Base-by-base conservation (phyloP, 2,888 invertebrate species). In the Cepaea hortensis region DNA sequence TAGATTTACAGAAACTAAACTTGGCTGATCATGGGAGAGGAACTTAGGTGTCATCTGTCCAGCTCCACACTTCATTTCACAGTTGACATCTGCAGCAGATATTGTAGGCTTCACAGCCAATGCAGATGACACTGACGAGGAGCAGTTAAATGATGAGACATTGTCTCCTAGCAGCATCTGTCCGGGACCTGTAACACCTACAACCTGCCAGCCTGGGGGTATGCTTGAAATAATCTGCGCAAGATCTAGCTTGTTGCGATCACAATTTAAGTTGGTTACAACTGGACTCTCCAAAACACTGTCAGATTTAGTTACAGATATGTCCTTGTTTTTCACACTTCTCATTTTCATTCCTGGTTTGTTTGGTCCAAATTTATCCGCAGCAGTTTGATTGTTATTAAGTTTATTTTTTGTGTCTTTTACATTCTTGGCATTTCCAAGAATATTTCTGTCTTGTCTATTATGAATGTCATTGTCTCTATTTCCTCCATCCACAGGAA, bases 141-240 rank as follows among this genome's bases (percentile, higher is more conserved):
- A 65, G 15, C 11, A 7, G 20, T 11, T 20, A 5, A 79, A 70
- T 23, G 62, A 15, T 65, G 61, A 15, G 20, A 81, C 3, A 7
- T 15, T n/a, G 9, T 62, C 23, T 55, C 48, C 55, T 3, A 48
- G 55, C 18, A 13, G n/a, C 15, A 62, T 35, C 61, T 76, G 55
- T 23, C 82, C 55, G 15, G 82, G 55, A 9, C 82, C 86, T 3
- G 87, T 81, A 35, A 87, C 46, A 73, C 87, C 87, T 23, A 87
- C 84, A 48, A 87, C 84, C 65, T 87, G 48, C 87, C 87, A 87
- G 46, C 87, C 87, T 0, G 87, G 73, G 1, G 87, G 87, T 65
- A 87, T 65, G 62, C 48, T 87, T 65, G 87, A 87, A 75, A 87
- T 73, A 61, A 87, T 76, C 55, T 84, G 79, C 50, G 84, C 72